Evolutionary conservation across 2,888 invertebrate genomes (phyloP).

Genomic region (Odontocerum albicorne): DNA sequence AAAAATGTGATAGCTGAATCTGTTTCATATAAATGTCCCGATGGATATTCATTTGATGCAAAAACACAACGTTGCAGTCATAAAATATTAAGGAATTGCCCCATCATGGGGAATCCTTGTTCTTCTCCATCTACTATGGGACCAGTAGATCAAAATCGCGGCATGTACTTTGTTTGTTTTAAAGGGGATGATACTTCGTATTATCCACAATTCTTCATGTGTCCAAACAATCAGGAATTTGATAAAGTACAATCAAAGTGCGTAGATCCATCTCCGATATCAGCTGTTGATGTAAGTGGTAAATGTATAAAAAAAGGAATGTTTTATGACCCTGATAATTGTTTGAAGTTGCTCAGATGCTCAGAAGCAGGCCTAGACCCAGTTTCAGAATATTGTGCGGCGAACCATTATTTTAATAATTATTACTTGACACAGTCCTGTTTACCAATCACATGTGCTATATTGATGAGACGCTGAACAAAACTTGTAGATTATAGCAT

Average conservation of each 20-base stretch:
- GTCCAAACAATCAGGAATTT: too few species aligned
- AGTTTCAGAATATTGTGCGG: too few species aligned
- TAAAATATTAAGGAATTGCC: slow-evolving; percentile 12
- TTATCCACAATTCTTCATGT: slow-evolving; percentile 5
- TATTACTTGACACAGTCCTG: too few species aligned
- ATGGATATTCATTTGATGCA: slow-evolving; percentile 5
- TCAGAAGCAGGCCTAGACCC: background rate
- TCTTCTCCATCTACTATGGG: background rate
- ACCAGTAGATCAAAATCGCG: slow-evolving; percentile 6
- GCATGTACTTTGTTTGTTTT: slow-evolving; percentile 23
- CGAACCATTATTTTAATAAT: too few species aligned
- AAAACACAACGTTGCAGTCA: slow-evolving; percentile 4
- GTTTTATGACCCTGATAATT: slow-evolving; percentile 9
- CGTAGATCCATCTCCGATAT: too few species aligned
- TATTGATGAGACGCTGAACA: too few species aligned
- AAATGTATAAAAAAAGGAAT: slow-evolving; percentile 3
- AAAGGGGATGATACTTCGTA: background rate
- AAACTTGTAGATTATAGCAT: too few species aligned
- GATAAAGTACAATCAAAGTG: too few species aligned
- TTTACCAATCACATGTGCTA: too few species aligned
- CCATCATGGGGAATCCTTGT: background rate
- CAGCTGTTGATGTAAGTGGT: background rate
- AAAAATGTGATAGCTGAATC: too few species aligned
- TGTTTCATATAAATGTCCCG: too few species aligned
- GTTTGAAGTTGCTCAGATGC: background rate